Conservation (phyloP, 1,140 invertebrate genomes). For the Diachasmimorpha longicaudata region DNA sequence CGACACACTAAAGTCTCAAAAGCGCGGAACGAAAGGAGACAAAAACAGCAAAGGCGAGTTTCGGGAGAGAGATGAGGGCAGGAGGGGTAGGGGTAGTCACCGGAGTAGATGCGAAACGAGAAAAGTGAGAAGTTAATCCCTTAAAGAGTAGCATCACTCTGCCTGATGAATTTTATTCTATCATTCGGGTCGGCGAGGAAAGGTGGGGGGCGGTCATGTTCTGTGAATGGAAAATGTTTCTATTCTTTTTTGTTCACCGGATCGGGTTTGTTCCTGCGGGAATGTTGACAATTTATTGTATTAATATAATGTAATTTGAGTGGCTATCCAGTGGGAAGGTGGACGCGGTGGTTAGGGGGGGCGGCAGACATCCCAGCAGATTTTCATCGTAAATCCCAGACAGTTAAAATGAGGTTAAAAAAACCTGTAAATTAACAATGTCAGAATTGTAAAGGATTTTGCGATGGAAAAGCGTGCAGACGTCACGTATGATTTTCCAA, state of each 20-base stretch:
- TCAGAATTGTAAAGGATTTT: background rate
- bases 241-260: background rate
- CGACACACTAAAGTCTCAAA: constrained; percentile 1
- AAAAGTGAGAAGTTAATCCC: constrained; percentile 24
- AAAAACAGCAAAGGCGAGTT: background rate
- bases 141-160: constrained; percentile 10
- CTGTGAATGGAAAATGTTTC: constrained; percentile 5
- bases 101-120: background rate
- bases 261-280: too few species aligned
- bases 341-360: background rate
- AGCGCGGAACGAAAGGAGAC: background rate
- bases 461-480: background rate
- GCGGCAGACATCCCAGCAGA: background rate
- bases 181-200: too few species aligned
- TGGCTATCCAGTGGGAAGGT: background rate
- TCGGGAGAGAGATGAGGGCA: background rate
- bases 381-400: background rate
- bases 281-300: background rate
- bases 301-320: background rate
- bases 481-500: constrained; percentile 26
- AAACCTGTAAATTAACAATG: background rate
- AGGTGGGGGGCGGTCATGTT: background rate
- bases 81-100: background rate
- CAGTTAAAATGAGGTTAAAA: background rate
- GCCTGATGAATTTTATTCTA: background rate